Base-by-base conservation (phyloP, 1,140 invertebrate genomes). In the Phymastichus coffea region DNA sequence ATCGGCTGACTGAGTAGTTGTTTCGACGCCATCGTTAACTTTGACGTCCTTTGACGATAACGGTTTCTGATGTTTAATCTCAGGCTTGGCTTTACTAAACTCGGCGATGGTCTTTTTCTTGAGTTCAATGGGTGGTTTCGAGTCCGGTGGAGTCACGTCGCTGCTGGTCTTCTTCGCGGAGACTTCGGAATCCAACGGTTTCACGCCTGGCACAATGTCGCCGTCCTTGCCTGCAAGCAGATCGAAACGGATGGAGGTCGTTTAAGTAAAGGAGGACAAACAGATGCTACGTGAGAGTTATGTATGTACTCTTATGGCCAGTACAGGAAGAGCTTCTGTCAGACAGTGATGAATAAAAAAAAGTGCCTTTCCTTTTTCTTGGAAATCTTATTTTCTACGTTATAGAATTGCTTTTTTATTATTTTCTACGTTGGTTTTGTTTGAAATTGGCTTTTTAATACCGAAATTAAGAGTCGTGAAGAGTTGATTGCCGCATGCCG, bases 81-180 rank as follows among this genome's bases (percentile, higher is more conserved):
- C 14, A 8, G 7, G 14, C 14, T 14, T 33, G 30, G 14, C 14
- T 33, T 33, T 33, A 8, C 30, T 33, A 14, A 33, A 33, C 40
- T 43, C 40, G 2, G 48, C 56, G 4, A 63, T 55, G 17, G 46
- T 44, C 37, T 77, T 77, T 46, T 78, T 77, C 59, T 78, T 78
- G 1, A 55, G 46, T 25, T 78, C 76, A 12, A 25, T 54, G 4
- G 60, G 49, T 0, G 57, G 37, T n/a, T 76, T 76, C 0, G 61
- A 15, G 4, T 72, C 69, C 8, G 51, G 41, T 22, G 15, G 43
- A 7, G 6, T 40, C 38, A 40, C 6, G 12, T 26, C 46, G 25
- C 8, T 28, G 14, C 9, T 20, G 3, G 8, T 35, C 28, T n/a
- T 52, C 53, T n/a, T 64, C 55, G 44, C 63, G n/a, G 48, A 33